Evolutionary conservation across 2,888 invertebrate genomes (phyloP).

Genomic region (Rhagium mordax): DNA sequence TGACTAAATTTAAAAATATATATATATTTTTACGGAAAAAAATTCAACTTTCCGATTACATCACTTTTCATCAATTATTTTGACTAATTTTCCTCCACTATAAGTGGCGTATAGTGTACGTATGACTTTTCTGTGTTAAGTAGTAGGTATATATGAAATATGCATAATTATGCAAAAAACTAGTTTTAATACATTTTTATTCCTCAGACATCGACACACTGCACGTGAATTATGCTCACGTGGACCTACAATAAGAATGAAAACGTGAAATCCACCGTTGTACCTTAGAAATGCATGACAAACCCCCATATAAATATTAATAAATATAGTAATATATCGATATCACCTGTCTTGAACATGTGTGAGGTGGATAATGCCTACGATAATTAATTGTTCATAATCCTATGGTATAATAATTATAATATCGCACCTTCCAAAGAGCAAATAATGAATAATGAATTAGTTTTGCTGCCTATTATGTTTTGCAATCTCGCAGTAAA

Average conservation of each 20-base stretch:
- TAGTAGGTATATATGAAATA: too few relatives aligned
- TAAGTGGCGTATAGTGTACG: too few relatives aligned
- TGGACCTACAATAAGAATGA: background rate
- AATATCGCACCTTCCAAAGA: background rate
- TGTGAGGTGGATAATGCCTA: background rate
- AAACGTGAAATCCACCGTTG: background rate
- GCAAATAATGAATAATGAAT: background rate
- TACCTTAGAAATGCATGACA: background rate
- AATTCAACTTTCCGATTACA: too few relatives aligned
- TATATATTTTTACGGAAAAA: too few relatives aligned
- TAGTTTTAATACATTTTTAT: too few relatives aligned
- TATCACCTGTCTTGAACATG: background rate
- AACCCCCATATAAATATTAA: conserved; percentile 2
- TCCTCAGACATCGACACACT: background rate
- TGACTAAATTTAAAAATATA: too few relatives aligned
- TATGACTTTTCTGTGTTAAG: too few relatives aligned
- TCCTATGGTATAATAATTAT: background rate
- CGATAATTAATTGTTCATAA: background rate
- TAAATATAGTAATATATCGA: background rate
- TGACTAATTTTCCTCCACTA: too few relatives aligned
- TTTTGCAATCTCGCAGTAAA: too few relatives aligned
- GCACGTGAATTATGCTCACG: conserved; percentile 7
- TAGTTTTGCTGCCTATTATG: too few relatives aligned
- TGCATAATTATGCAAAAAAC: too few relatives aligned
- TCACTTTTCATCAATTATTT: too few relatives aligned